These are phyloP conservation scores for Smutsia temminckii DNA, from an alignment of 2,797 vertebrate species.

Conservation along the genomic window DNA sequence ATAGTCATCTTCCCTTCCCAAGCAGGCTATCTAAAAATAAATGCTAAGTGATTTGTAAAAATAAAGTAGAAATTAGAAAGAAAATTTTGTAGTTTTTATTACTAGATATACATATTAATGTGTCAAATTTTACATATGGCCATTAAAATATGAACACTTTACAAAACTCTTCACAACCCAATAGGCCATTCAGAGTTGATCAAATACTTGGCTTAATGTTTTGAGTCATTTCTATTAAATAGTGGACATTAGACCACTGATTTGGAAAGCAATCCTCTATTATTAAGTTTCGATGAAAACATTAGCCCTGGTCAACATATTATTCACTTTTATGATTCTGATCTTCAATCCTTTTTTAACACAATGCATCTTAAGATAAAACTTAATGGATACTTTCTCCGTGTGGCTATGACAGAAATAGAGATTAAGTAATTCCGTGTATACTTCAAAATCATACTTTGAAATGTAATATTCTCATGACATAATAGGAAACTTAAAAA, in stretches of 20 bases:
- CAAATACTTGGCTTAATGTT: background rate
- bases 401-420: background rate
- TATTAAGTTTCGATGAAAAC: constrained; percentile 35
- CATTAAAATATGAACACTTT: constrained; percentile 25
- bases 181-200: background rate
- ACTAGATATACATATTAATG: background rate
- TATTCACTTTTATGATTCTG: background rate
- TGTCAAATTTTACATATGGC: background rate
- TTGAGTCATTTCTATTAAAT: constrained; percentile 25
- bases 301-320: background rate
- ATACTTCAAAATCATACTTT: constrained; percentile 19
- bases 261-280: constrained; percentile 44
- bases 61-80: constrained; percentile 6
- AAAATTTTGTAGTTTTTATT: background rate
- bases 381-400: background rate
- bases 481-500: background rate
- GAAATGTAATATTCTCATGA: background rate
- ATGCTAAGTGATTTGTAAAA: background rate
- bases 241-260: background rate
- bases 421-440: background rate
- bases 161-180: background rate
- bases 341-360: constrained; percentile 4
- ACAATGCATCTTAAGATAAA: constrained; percentile 1
- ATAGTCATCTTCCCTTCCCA: background rate
- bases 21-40: constrained; percentile 12